Evolutionary conservation across 1,140 invertebrate species (phyloP).

Genomic region (Batillaria attramentaria): DNA sequence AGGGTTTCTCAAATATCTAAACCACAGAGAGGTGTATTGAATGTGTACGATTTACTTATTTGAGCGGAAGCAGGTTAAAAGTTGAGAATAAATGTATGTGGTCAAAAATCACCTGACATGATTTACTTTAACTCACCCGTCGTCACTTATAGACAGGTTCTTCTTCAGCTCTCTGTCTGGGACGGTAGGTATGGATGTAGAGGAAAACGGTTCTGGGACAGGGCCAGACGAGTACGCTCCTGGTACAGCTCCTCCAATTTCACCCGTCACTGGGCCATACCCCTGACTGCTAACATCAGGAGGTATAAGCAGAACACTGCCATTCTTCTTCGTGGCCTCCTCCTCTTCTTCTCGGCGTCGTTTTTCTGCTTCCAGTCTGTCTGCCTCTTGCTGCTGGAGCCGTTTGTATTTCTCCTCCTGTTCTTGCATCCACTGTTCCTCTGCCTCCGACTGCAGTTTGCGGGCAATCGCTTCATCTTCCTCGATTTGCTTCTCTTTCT

Average conservation of each 20-base stretch:
- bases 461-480: constrained; percentile 68
- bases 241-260: constrained; percentile 14
- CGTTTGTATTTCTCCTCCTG: constrained; percentile 42
- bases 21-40: too few relatives aligned
- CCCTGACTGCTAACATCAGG: neutral
- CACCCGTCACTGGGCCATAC: too few relatives aligned
- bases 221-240: too few relatives aligned
- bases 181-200: constrained; percentile 36
- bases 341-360: constrained; percentile 31
- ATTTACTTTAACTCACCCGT: constrained; percentile 26
- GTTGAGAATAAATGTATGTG: too few relatives aligned
- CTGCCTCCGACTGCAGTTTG: constrained; percentile 45
- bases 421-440: constrained; percentile 40
- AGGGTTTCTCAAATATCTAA: too few relatives aligned
- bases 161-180: constrained; percentile 63
- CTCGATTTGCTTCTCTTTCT: constrained; percentile 60
- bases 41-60: too few relatives aligned
- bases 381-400: constrained; percentile 24
- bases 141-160: constrained; percentile 52
- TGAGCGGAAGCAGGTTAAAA: too few relatives aligned
- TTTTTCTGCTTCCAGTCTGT: constrained; percentile 12
- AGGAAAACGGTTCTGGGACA: neutral
- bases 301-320: neutral
- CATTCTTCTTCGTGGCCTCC: neutral
- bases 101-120: neutral